Base-by-base conservation (phyloP, 2,797 vertebrate genomes). In the Parambassis ranga region DNA sequence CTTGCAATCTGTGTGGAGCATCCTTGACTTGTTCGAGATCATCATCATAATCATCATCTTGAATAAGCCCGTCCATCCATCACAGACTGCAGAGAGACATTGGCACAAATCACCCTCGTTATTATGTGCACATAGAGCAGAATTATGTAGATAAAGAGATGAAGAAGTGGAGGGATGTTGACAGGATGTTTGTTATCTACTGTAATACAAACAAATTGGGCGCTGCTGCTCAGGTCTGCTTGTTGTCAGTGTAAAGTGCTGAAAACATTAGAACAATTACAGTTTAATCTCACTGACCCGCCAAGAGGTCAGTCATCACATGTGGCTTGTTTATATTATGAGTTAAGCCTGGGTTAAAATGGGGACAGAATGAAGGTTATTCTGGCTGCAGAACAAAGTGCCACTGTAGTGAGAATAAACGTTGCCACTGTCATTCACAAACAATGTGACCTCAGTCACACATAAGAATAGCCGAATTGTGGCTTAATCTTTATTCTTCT, bases 61-160 rank as follows among this genome's bases (percentile, higher is more conserved):
- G 43, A 53, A 77, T 67, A 37, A 74, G 35, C 57, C 69, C 60
- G 61, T 19, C 56, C 13, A 13, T 37, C 35, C 15, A 56, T 63
- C 56, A 24, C 10, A 59, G 51, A 24, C 26, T 16, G 26, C 56
- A 41, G 18, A 41, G 5, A 8, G 19, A 38, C 44, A 37, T n/a
- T n/a, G n/a, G n/a, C 41, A 23, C 13, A 11, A 13, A 33, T 32
- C 19, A 28, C 27, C 33, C 8, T 38, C 0, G 2, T 23, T 14
- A 13, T 18, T 9, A 19, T 28, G n/a, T 32, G 39, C 53, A 8
- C 10, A 11, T 11, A 16, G 37, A 57, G 22, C 8, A 20, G 30
- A 67, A 47, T 41, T 18, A 58, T 58, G 32, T 38, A 26, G 44
- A 32, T 5, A 27, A 37, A 49, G 20, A 46, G 9, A 56, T 11